These are phyloP conservation scores for Dryas iulia DNA, from an alignment of 1,140 invertebrate species.

Conservation along the genomic window DNA sequence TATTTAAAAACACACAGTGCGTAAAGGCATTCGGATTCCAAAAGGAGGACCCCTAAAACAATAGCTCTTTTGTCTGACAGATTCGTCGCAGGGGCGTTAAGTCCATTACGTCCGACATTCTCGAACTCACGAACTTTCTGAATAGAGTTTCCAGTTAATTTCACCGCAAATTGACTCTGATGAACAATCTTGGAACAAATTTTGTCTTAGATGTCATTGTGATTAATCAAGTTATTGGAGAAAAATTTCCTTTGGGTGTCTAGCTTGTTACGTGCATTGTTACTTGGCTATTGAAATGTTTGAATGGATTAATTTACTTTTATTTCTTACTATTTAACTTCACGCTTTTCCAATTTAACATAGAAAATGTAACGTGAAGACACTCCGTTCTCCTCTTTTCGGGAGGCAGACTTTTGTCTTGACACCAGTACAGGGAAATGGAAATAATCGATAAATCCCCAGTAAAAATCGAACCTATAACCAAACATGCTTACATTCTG, in stretches of 20 bases:
- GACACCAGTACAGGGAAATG: no score
- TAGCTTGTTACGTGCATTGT: neutral
- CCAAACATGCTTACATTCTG: no score
- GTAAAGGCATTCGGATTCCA: conserved; percentile 8
- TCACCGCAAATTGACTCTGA: conserved; percentile 47
- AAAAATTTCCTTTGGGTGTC: neutral
- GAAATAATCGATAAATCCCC: no score
- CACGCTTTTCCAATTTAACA: no score
- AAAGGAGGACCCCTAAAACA: conserved; percentile 35
- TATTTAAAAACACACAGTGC: neutral
- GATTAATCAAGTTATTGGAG: conserved; percentile 22
- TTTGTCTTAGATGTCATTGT: conserved; percentile 19
- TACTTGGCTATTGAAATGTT: neutral
- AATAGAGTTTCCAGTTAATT: conserved; percentile 60
- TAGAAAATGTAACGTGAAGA: no score
- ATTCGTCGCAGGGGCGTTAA: conserved; percentile 37
- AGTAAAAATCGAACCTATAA: no score
- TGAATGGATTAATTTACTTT: neutral
- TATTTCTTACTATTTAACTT: no score
- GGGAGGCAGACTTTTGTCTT: no score
- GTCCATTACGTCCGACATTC: conserved; percentile 53
- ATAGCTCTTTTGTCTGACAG: conserved; percentile 48
- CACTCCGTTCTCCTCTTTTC: no score
- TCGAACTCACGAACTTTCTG: conserved; percentile 51
- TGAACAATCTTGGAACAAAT: conserved; percentile 33